Conservation (phyloP, 2,797 vertebrate species). For the Sebastes nivosus region DNA sequence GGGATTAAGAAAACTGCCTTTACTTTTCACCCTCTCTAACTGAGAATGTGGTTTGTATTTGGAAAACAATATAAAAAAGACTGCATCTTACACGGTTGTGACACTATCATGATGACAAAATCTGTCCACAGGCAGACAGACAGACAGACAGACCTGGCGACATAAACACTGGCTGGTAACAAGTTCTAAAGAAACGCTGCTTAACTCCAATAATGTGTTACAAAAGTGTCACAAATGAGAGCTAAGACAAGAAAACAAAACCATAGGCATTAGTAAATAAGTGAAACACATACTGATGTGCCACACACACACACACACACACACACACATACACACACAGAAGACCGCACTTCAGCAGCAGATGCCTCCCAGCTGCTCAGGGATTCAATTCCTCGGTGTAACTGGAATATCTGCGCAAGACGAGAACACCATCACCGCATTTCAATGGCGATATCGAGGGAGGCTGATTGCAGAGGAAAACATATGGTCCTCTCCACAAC, state of each 20-base stretch:
- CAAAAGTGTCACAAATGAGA: not conserved
- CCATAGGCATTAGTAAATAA: conserved; percentile 5
- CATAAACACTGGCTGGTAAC: not conserved
- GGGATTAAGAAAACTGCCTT: too few relatives aligned
- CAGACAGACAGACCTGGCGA: too few relatives aligned
- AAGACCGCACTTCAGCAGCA: conserved; percentile 43
- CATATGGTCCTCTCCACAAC: conserved; percentile 67
- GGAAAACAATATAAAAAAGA: too few relatives aligned
- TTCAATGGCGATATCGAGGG: conserved; percentile 55
- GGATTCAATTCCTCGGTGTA: conserved; percentile 67
- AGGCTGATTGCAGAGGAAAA: conserved; percentile 61
- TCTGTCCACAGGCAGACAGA: not conserved
- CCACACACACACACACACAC: conserved; percentile 1
- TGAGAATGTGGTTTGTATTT: too few relatives aligned
- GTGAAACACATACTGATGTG: not conserved
- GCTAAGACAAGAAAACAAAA: conserved; percentile 10
- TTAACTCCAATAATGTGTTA: not conserved
- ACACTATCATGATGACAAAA: not conserved
- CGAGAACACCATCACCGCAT: conserved; percentile 52
- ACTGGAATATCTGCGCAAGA: conserved; percentile 54
- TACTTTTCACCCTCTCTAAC: too few relatives aligned
- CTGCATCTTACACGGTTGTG: not conserved
- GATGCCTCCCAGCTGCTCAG: conserved; percentile 67
- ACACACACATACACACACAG: not conserved
- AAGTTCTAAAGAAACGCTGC: not conserved